These are phyloP conservation scores for Alauda arvensis DNA, from an alignment of 2,797 vertebrate genomes.

Conservation along the genomic window DNA sequence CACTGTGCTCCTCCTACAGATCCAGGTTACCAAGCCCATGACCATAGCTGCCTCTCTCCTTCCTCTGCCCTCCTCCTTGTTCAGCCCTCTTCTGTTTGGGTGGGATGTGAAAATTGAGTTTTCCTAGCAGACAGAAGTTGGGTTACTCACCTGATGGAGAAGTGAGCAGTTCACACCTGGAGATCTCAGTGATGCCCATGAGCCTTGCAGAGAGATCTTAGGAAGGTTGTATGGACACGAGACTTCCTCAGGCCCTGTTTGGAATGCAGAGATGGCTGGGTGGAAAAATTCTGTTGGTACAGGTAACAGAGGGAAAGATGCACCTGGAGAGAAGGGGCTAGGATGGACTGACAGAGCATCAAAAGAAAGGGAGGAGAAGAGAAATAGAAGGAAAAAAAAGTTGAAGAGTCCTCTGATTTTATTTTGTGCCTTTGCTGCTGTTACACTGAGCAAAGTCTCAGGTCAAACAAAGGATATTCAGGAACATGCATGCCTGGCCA, in stretches of 20 bases:
- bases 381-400: neutral
- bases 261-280: conserved; percentile 79
- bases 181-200: conserved; percentile 90
- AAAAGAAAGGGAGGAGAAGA: conserved; percentile 13
- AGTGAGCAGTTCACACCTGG: conserved; percentile 84
- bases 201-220: conserved; percentile 85
- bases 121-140: neutral
- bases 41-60: neutral
- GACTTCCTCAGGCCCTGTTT: conserved; percentile 73
- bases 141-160: conserved; percentile 78
- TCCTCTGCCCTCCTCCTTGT: neutral
- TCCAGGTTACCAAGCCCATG: neutral
- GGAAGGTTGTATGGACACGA: conserved; percentile 71
- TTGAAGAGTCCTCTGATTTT: neutral
- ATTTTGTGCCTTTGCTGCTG: neutral
- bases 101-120: neutral
- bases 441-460: neutral
- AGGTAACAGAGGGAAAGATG: conserved; percentile 76
- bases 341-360: conserved; percentile 27
- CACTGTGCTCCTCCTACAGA: neutral
- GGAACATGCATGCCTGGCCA: neutral
- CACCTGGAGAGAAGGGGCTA: conserved; percentile 60
- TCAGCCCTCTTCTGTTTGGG: neutral
- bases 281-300: conserved; percentile 90
- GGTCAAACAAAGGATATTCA: neutral